Conservation (phyloP, 1,140 invertebrate species). For the Magallana angulata region DNA sequence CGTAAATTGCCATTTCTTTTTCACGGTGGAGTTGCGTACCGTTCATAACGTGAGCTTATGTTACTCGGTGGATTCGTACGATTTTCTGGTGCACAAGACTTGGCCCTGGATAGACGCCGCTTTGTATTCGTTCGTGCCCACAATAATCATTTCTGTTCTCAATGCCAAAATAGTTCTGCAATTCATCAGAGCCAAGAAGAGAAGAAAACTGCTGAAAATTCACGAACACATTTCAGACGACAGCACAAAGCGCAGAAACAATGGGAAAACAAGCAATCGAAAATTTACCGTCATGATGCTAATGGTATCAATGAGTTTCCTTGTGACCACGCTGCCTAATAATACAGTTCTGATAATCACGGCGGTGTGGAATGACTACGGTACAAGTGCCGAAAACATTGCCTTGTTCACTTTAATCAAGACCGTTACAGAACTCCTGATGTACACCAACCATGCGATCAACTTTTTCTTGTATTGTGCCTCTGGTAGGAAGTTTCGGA, state of each 20-base stretch:
- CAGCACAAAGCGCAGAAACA: slow-evolving; percentile 15
- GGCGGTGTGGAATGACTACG: slow-evolving; percentile 62
- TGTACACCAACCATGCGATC: slow-evolving; percentile 79
- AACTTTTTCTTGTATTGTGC: slow-evolving; percentile 80
- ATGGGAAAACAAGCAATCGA: slow-evolving; percentile 1
- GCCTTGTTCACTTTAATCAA: slow-evolving; percentile 67
- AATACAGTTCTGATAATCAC: slow-evolving; percentile 72
- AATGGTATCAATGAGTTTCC: slow-evolving; percentile 76
- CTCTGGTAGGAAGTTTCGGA: slow-evolving; percentile 77
- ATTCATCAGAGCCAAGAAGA: slow-evolving; percentile 34
- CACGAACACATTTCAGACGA: neutral
- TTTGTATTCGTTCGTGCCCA: slow-evolving; percentile 74
- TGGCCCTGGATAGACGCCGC: slow-evolving; percentile 72
- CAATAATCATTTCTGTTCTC: slow-evolving; percentile 68
- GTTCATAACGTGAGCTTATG: neutral
- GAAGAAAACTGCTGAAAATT: slow-evolving; percentile 29
- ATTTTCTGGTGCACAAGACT: slow-evolving; percentile 39
- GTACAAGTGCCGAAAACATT: slow-evolving; percentile 45
- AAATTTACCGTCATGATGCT: slow-evolving; percentile 71
- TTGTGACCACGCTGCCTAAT: slow-evolving; percentile 78
- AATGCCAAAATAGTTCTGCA: slow-evolving; percentile 66
- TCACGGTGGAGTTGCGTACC: slow-evolving; percentile 64
- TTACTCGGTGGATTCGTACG: neutral
- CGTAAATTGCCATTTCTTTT: slow-evolving; percentile 74
- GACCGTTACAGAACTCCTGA: slow-evolving; percentile 75